These are phyloP conservation scores for Galerucella pusilla DNA, from an alignment of 2,888 invertebrate genomes.

Conservation along the genomic window DNA sequence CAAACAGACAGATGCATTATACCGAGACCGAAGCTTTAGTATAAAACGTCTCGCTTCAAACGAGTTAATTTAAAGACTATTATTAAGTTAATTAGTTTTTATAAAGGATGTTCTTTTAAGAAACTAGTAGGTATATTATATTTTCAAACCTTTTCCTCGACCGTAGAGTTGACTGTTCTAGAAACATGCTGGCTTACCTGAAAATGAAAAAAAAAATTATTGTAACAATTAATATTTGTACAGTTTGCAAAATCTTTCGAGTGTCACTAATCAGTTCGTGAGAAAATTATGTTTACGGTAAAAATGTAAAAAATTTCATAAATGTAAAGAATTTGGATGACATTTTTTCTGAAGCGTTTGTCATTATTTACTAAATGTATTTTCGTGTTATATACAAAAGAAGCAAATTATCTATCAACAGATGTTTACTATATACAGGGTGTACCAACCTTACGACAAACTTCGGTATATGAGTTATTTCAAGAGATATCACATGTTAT, in stretches of 20 bases:
- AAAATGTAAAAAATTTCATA: too few species aligned
- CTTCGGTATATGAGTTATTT: too few species aligned
- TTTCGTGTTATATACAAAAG: too few species aligned
- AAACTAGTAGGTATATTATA: neutral
- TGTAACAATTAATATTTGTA: neutral
- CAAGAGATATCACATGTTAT: too few species aligned
- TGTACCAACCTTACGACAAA: too few species aligned
- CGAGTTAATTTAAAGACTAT: constrained; percentile 1
- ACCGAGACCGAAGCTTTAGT: neutral
- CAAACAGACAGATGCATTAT: neutral
- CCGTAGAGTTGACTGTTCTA: neutral
- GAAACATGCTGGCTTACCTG: constrained; percentile 11
- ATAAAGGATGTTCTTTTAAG: neutral
- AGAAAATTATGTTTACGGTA: too few species aligned
- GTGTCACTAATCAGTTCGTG: neutral
- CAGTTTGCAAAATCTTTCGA: neutral
- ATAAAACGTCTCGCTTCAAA: neutral
- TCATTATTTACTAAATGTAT: too few species aligned
- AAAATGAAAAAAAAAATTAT: constrained; percentile 3
- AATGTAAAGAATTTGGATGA: too few species aligned
- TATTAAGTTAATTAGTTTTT: constrained; percentile 4
- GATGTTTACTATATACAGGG: too few species aligned
- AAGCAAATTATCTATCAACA: too few species aligned
- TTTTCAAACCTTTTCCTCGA: constrained; percentile 5
- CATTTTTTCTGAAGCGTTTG: too few species aligned